Evolutionary conservation across 1,140 invertebrate genomes (phyloP), one percentile per base, ranked within the genome.

Genomic region (Drosophila guanche): DNA sequence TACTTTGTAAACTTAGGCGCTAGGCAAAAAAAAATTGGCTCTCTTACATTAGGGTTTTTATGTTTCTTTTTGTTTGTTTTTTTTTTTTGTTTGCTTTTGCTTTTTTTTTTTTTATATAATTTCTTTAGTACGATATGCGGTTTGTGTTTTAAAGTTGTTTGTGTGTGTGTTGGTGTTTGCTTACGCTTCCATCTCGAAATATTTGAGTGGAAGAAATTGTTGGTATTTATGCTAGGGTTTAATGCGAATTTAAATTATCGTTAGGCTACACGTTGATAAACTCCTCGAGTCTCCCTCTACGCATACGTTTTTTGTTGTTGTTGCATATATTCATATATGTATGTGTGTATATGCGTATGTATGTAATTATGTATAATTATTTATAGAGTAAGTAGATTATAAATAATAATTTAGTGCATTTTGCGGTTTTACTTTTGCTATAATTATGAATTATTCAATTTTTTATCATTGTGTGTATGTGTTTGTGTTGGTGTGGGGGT

Each of bases 1-100:
- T 84, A 76, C 37, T 57, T 41, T 78, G 76, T 73, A 51, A 80
- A 84, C 85, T 89, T 90, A 90, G 25, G 53, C 23, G 41, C 65
- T 85, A 81, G 59, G 57, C 66, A 72, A 78, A 81, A 89, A 86
- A 86, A 86, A 77, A 51, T 76, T 86, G 81, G 76, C 79, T 90
- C 59, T 46, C 76, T 86, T 85, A 81, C 25, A 20, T 60, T 75
- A 68, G 7, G 54, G 27, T 62, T 79, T 62, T 56, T 58, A 23
- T 46, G 45, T 37, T 76, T 57, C 25, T 4, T 63, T 45, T 60
- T 63, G 12, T 50, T 58, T 59, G 20, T 41, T 53, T 45, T 16
- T 55, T 23, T 27, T 63, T 52, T 23, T 22, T 8, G 1, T 25
- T 46, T 37, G 22, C 55, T n/a, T 33, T 37, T 50, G 40, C 27